Base-by-base conservation (phyloP, 1,140 invertebrate genomes). In the Halictus rubicundus region DNA sequence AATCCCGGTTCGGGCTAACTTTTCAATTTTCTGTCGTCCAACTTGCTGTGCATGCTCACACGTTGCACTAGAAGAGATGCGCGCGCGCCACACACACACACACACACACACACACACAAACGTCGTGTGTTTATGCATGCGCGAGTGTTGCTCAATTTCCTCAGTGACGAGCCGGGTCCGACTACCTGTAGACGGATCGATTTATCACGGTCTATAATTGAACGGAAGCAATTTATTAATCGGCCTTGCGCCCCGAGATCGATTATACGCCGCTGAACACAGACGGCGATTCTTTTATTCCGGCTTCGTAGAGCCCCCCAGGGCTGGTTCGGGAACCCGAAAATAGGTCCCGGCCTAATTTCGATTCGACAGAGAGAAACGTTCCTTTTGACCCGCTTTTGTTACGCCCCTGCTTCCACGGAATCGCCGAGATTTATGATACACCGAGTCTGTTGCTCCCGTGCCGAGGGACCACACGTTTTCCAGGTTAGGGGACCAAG, bases 221-320 rank as follows among this genome's bases (percentile, higher is more conserved):
- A 87, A 87, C 84, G 84, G 85, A 87, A 87, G 84, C 78, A 87
- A 86, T 87, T 87, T 87, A 87, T 87, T 87, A 87, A 87, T 87
- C 78, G 85, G 70, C 72, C 84, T 87, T 60, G 78, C 73, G 75
- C 85, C 46, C 46, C 72, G 54, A n/a, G 70, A 80, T 87, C 85
- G 84, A 86, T 86, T 65, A 72, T 72, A 66, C 64, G 65, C 54
- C 71, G 39, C n/a, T 60, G 81, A 57, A 57, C 78, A 76, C 52
- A 70, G 57, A 60, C 63, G 81, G 49, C 57, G 76, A 59, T 80
- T 66, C 81, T 83, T 84, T 77, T 57, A 70, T 61, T 75, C 61
- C 42, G 25, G 25, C 57, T 10, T n/a, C 39, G 21, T 32, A 2
- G 32, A 32, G 57, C 4, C 0, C 57, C 23, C 2, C 21, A 25